These are phyloP conservation scores for Platalea minor DNA, from an alignment of 2,797 vertebrate species.

Conservation along the genomic window DNA sequence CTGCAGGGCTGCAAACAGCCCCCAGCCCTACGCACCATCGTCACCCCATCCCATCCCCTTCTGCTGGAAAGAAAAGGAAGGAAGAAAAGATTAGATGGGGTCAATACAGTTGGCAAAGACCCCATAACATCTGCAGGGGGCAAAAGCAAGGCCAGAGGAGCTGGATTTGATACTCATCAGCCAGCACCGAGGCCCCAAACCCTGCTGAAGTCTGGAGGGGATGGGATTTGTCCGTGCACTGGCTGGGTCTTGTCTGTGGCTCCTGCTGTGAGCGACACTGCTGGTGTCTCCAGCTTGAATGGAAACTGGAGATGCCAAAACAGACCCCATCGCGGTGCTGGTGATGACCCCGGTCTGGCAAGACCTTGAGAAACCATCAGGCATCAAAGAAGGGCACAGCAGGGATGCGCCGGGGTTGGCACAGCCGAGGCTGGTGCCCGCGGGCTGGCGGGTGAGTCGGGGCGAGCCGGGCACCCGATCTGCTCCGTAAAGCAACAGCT, in stretches of 20 bases:
- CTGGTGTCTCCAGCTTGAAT: background rate
- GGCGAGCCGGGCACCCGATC: background rate
- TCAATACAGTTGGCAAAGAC: background rate
- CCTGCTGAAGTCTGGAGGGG: accelerated
- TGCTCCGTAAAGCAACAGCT: background rate
- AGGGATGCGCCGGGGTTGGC: background rate
- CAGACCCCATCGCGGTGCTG: accelerated
- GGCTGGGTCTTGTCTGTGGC: background rate
- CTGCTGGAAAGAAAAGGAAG: background rate
- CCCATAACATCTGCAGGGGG: background rate
- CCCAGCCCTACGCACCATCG: accelerated
- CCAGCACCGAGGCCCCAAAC: background rate
- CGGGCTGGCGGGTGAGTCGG: background rate
- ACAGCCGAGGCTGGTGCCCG: background rate
- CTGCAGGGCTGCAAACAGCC: background rate
- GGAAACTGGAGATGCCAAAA: background rate
- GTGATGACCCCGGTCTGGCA: accelerated
- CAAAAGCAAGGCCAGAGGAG: background rate
- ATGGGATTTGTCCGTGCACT: background rate
- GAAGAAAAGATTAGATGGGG: background rate
- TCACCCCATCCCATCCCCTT: accelerated
- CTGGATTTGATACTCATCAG: background rate
- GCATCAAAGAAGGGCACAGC: background rate
- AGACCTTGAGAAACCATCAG: background rate
- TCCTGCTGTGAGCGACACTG: accelerated